Evolutionary conservation across 35 echinoderm and acorn worm species (phyloP).

Genomic region (Ptychodera flava): DNA sequence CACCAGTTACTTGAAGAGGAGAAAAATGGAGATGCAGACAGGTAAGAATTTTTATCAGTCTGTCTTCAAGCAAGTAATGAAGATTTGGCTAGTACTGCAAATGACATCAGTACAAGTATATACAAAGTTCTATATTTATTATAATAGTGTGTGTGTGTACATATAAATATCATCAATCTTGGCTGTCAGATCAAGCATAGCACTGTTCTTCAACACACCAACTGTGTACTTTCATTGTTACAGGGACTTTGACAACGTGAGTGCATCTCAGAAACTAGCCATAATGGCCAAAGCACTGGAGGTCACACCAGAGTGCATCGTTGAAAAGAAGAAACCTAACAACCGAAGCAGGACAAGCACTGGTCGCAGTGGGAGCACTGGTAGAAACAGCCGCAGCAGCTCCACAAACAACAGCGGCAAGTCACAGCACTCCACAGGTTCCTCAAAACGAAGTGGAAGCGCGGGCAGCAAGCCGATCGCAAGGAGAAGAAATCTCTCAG

Average conservation of each 20-base stretch:
- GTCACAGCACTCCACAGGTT: background rate
- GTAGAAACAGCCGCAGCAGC: background rate
- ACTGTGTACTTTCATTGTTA: background rate
- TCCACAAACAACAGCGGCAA: background rate
- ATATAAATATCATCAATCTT: no score
- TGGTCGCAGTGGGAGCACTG: background rate
- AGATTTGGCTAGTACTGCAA: no score
- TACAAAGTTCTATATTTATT: no score
- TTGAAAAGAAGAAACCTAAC: background rate
- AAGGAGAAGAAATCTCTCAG: background rate
- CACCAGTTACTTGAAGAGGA: constrained; percentile 67
- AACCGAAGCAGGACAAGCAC: background rate
- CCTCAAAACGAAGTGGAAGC: background rate
- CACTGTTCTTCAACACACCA: no score
- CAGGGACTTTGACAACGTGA: background rate
- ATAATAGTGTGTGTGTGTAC: no score
- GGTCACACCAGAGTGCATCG: background rate
- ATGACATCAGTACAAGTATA: no score
- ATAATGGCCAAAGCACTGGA: background rate
- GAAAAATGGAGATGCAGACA: constrained; percentile 29
- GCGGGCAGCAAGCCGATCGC: background rate
- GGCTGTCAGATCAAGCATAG: no score
- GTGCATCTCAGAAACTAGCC: background rate
- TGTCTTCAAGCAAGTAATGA: no score
- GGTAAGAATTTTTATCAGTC: no score